Base-by-base conservation (phyloP, 2,797 vertebrate species). In the Acipenser ruthenus region DNA sequence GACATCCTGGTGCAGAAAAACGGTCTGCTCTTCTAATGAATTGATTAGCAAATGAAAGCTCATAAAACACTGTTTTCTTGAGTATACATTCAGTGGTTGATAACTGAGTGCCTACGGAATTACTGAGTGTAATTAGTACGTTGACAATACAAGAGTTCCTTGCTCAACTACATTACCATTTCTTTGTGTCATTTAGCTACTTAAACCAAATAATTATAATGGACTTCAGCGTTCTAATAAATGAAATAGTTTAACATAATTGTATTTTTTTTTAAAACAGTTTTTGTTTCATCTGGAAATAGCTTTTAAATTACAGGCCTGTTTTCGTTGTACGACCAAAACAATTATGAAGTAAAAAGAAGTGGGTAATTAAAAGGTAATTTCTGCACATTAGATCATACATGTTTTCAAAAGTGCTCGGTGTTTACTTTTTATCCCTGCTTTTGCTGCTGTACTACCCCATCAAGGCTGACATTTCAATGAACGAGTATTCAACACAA, bases 401-500 rank as follows among this genome's bases (percentile, higher is more conserved):
- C 85, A 79, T 84, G 83, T 37, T 86, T 84, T 83, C 87, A 84
- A 84, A 76, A 84, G 80, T 80, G 81, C 85, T 87, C 84, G 77
- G 84, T 84, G 83, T 88, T 88, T 90, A 84, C 84, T 84, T 90
- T 88, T 86, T 81, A 72, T 79, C 82, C 85, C 65, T 62, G 60
- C 71, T 86, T 83, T 68, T 77, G 71, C 82, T 82, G 85, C 84
- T 83, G 85, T 73, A 84, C 86, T 65, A 1, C 84, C 92, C 92
- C 93, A 89, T 95, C 94, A 94, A 85, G 77, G 84, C 92, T 96
- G 95, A 95, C 95, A 95, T 95, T 94, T 96, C 95, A 95, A 95
- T 95, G 94, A 95, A 92, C 89, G 91, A 93, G 93, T 93, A 89
- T 92, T 95, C 89, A 83, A 92, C 90, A 91, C 90, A 93, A 92